Evolutionary conservation across 2,797 vertebrate genomes (phyloP).

Genomic region (Falco concolor): DNA sequence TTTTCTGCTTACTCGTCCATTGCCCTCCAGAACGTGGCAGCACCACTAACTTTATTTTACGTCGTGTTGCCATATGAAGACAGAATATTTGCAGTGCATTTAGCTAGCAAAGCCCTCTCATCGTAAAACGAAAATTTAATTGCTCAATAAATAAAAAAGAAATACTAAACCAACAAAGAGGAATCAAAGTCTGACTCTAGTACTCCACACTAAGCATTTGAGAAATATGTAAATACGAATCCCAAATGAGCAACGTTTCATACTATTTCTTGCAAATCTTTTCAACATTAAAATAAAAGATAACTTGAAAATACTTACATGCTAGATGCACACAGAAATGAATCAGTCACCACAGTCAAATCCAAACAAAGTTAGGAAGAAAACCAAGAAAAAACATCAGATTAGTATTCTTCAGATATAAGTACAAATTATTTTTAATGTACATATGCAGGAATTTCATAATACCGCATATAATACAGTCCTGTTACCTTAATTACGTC

Average conservation of each 20-base stretch:
- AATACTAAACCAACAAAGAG: neutral
- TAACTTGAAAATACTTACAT: constrained; percentile 77
- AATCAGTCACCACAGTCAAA: constrained; percentile 21
- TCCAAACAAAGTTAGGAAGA: constrained; percentile 28
- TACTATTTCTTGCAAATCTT: neutral
- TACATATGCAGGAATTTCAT: neutral
- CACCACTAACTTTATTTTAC: neutral
- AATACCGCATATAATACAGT: neutral
- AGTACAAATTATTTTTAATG: neutral
- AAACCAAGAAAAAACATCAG: constrained; percentile 26
- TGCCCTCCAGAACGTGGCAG: neutral
- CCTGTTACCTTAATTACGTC: constrained; percentile 91
- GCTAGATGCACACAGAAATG: constrained; percentile 58
- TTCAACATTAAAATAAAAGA: neutral
- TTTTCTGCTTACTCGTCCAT: neutral
- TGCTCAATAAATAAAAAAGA: neutral
- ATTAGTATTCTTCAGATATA: neutral
- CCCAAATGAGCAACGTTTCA: neutral
- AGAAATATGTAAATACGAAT: neutral
- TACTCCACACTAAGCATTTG: neutral
- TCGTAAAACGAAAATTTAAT: neutral
- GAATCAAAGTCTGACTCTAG: neutral
- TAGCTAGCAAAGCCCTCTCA: neutral
- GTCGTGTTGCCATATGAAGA: neutral
- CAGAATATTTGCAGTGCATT: neutral